Base-by-base conservation (phyloP, 2,888 invertebrate species). In the Andrena camellia region DNA sequence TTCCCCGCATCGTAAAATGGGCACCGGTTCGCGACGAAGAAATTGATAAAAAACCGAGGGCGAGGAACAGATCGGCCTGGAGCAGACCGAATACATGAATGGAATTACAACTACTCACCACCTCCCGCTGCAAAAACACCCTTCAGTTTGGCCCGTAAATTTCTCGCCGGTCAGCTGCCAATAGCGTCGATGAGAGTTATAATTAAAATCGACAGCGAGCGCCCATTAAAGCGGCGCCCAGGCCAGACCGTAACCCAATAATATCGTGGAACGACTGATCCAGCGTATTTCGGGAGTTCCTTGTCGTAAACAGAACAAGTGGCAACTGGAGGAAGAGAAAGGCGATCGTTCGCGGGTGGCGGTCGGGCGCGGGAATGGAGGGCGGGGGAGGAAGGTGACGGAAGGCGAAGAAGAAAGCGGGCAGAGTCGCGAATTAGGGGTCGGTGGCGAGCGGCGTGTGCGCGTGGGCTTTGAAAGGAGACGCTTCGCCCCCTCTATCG, bases 391-490 rank as follows among this genome's bases (percentile, higher is more conserved):
- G 31, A 26, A 60, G 42, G 31, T 33, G 57, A 33, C 54, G 48
- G 42, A 63, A 31, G 52, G 23, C 57, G 57, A 57, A 10, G 62
- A 57, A 66, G 71, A 68, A 69, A 67, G 52, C 50, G 71, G 63
- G 76, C 69, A 87, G 73, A 80, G 80, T 70, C 74, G 86, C 74
- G 88, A 84, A 88, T 89, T 85, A 86, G 87, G 86, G 90, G 84
- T 88, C 78, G 88, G 88, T 74, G 80, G 84, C 54, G 81, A 77
- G 84, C 85, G 77, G 87, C 80, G 88, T 89, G 86, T 75, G 86
- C 88, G 89, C 83, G 62, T 83, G 81, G 81, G 84, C 76, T 76
- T 42, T 71, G 66, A 33, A 68, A 29, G 71, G 78, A 50, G 86
- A 79, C 80, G 69, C 77, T 78, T 67, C 72, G 35, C 66, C 69